These are phyloP conservation scores for Turritopsis dohrnii DNA, from an alignment of 30 jellyfish, hydroid and myxozoan species.

Conservation along the genomic window DNA sequence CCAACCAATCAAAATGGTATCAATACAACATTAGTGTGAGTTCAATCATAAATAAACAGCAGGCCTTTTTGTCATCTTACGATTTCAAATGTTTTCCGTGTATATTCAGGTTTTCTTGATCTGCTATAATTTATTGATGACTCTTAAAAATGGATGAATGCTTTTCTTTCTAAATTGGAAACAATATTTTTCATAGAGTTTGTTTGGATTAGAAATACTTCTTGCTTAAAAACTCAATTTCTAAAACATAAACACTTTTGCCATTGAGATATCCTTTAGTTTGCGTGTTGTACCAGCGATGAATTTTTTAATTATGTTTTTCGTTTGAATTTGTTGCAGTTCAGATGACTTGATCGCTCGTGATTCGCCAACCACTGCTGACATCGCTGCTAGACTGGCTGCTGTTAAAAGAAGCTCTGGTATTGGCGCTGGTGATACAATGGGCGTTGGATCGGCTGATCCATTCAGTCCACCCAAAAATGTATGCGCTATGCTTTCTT, in stretches of 20 bases:
- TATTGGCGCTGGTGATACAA: constrained; percentile 6
- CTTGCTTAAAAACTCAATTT: background rate
- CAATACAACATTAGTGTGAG: background rate
- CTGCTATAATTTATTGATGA: background rate
- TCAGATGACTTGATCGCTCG: constrained; percentile 13
- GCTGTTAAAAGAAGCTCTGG: constrained; percentile 8
- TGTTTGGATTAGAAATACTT: background rate
- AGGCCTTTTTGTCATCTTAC: background rate
- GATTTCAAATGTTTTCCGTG: background rate
- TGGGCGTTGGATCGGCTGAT: background rate
- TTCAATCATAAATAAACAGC: background rate
- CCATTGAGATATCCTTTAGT: background rate
- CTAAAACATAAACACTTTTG: background rate
- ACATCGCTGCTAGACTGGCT: constrained; percentile 7
- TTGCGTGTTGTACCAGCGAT: too few relatives aligned
- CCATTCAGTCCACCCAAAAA: constrained; percentile 8
- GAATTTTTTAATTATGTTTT: background rate
- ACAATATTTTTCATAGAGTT: background rate
- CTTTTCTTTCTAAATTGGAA: background rate
- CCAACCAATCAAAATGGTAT: background rate
- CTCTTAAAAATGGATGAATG: background rate
- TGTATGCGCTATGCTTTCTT: background rate
- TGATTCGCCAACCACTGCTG: constrained; percentile 11
- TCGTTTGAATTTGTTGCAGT: background rate
- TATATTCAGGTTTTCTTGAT: background rate